These are phyloP conservation scores for Atopsyche davidsoni DNA, from an alignment of 1,140 invertebrate genomes.

Conservation along the genomic window DNA sequence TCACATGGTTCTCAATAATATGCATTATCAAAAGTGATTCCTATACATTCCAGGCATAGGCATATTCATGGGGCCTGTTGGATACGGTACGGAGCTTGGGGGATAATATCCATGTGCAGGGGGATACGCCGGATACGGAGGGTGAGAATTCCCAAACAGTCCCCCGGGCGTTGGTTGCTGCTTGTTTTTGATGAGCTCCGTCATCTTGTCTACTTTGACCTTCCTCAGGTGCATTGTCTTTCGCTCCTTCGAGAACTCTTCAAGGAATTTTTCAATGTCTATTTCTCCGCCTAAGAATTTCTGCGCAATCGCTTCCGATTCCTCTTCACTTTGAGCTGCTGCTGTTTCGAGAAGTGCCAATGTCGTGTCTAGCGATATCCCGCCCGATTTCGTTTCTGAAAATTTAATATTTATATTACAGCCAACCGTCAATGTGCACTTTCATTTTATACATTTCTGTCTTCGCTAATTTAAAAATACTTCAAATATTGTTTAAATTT, in stretches of 20 bases:
- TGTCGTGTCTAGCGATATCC: conserved; percentile 71
- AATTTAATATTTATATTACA: too few species aligned
- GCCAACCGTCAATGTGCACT: too few species aligned
- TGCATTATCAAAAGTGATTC: conserved; percentile 43
- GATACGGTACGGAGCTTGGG: conserved; percentile 47
- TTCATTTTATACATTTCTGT: too few species aligned
- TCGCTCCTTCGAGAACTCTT: conserved; percentile 65
- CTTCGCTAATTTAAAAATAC: too few species aligned
- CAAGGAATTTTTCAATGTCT: conserved; percentile 72
- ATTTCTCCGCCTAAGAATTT: conserved; percentile 67
- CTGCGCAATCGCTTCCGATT: conserved; percentile 73
- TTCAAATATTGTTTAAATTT: too few species aligned
- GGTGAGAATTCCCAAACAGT: conserved; percentile 24
- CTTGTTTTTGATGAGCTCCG: conserved; percentile 59
- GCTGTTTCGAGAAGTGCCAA: conserved; percentile 78
- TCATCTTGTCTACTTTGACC: conserved; percentile 83
- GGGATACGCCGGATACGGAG: conserved; percentile 3
- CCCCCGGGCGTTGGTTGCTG: conserved; percentile 32
- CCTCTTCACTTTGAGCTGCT: conserved; percentile 80
- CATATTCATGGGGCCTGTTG: conserved; percentile 51
- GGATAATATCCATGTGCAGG: conserved; percentile 23
- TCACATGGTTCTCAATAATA: too few species aligned
- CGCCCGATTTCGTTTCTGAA: conserved; percentile 61
- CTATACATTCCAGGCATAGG: conserved; percentile 52
- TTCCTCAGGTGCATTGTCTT: conserved; percentile 74